These are phyloP conservation scores for Callyntrura guangdongensis DNA, from an alignment of 2,888 invertebrate genomes.

Conservation along the genomic window DNA sequence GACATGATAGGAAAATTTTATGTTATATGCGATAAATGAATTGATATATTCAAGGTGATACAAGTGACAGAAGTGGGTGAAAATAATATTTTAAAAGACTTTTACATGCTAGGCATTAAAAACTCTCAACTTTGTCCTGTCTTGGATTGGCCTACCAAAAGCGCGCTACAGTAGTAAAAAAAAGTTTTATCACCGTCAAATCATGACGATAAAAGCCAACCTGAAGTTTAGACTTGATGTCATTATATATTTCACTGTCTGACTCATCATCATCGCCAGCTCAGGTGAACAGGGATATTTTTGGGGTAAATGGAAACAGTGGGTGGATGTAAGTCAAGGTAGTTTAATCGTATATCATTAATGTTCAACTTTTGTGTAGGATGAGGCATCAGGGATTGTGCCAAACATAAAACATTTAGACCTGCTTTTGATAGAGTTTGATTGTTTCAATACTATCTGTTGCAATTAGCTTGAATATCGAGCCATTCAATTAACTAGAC, in stretches of 20 bases:
- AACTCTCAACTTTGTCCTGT: not conserved
- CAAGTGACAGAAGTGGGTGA: slow-evolving; percentile 57
- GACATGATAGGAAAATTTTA: slow-evolving; percentile 14
- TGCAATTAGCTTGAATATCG: no score
- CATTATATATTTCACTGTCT: slow-evolving; percentile 32
- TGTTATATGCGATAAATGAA: slow-evolving; percentile 16
- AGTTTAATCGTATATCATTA: slow-evolving; percentile 44
- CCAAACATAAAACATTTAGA: not conserved
- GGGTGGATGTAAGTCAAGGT: slow-evolving; percentile 61
- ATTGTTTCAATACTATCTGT: no score
- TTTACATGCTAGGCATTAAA: slow-evolving; percentile 14
- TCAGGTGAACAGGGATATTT: slow-evolving; percentile 50
- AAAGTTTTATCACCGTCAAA: slow-evolving; percentile 24
- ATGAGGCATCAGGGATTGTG: not conserved
- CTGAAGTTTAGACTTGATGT: slow-evolving; percentile 47
- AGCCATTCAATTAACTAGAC: no score
- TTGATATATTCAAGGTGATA: slow-evolving; percentile 54
- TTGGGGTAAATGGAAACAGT: slow-evolving; percentile 56
- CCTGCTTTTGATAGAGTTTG: not conserved
- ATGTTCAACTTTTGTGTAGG: slow-evolving; percentile 1
- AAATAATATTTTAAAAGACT: slow-evolving; percentile 49
- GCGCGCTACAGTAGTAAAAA: slow-evolving; percentile 32
- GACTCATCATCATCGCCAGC: slow-evolving; percentile 32
- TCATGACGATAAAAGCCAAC: slow-evolving; percentile 13
- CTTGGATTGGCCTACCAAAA: not conserved